Conservation (phyloP, 64 coral and sea anemone genomes). For the Montipora efflorescens region DNA sequence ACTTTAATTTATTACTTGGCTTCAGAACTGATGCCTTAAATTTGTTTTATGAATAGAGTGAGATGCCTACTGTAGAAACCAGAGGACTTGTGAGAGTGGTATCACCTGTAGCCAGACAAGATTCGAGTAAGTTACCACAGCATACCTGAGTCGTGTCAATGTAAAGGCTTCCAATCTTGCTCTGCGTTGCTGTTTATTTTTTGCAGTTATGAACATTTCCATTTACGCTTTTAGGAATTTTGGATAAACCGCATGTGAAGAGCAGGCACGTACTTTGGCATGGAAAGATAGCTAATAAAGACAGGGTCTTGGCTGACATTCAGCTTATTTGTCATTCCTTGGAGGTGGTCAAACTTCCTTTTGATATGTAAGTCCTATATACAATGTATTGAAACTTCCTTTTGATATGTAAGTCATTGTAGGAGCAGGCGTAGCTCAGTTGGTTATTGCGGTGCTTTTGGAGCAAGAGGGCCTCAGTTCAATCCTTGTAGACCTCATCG, state of each 20-base stretch:
- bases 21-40: too few relatives aligned
- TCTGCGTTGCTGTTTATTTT: too few relatives aligned
- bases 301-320: constrained; percentile 72
- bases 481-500: too few relatives aligned
- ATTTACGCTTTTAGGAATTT: background rate
- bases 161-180: too few relatives aligned
- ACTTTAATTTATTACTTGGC: too few relatives aligned
- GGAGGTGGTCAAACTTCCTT: constrained; percentile 65
- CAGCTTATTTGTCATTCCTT: constrained; percentile 78
- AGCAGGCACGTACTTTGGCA: constrained; percentile 72
- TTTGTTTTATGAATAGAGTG: background rate
- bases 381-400: too few relatives aligned
- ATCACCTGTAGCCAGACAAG: background rate
- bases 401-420: background rate
- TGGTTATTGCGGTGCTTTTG: too few relatives aligned
- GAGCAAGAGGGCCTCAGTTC: too few relatives aligned
- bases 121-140: constrained; percentile 3
- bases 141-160: background rate
- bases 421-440: background rate
- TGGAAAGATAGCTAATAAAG: constrained; percentile 81
- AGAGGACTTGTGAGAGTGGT: background rate
- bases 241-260: constrained; percentile 33
- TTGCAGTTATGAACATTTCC: background rate
- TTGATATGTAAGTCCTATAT: background rate
- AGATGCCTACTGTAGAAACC: background rate